Base-by-base conservation (phyloP, 1,140 invertebrate species). In the Drosophila novamexicana region DNA sequence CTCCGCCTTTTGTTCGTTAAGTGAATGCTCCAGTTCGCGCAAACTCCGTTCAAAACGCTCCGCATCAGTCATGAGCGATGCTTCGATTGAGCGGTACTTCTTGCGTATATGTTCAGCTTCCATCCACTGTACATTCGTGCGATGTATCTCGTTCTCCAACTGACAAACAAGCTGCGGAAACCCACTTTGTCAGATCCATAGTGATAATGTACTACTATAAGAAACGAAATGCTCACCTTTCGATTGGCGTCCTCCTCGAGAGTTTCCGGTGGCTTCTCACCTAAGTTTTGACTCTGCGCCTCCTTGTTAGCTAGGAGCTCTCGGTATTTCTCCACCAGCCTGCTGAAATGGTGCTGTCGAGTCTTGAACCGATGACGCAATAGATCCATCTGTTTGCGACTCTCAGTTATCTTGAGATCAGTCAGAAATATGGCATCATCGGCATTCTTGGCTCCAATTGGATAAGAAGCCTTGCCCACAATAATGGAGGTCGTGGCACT, bases 71-170 rank as follows among this genome's bases (percentile, higher is more conserved):
- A 95, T 93, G 0, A 97, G 84, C n/a, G 95, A 95, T 64, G 94
- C 93, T 77, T 94, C 93, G n/a, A 97, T 96, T 7, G 94, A 95
- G 50, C 93, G 93, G 77, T 97, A 97, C 83, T 96, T 97, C 90
- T 96, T 96, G 66, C 95, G 94, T 1, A 97, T 94, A 64, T 96
- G 94, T 78, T 96, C 95, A 1, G 96, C 96, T 92, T 97, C 96
- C 91, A 96, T 95, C 93, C 95, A 95, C 93, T 96, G 96, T 39
- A 97, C 95, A 56, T 96, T 94, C 3, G 96, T 94, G 70, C 95
- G 94, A 82, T 97, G 96, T 44, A 96, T 96, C 81, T 95, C 94
- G 92, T 96, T 97, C 91, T 96, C 96, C 66, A 97, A 92, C 67
- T 94, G 94, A 4, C 95, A 94, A 3, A 96, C 94, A 69, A 95